Evolutionary conservation across 2,113 vertebrate genomes (phyloP).

Genomic region (Cephalopholis sonnerati): DNA sequence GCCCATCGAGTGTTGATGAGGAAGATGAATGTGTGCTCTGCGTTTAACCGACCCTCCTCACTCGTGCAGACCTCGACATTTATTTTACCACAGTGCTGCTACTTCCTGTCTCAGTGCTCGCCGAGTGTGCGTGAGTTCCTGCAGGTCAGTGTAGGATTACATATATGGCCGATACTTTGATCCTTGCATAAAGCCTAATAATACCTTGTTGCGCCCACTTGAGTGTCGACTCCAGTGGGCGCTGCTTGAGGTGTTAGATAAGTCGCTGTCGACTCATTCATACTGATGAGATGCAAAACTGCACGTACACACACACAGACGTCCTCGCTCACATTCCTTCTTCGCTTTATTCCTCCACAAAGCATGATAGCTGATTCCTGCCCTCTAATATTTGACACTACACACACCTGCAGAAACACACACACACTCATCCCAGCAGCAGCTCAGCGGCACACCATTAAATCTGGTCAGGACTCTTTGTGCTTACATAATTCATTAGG

Average conservation of each 20-base stretch:
- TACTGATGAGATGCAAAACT: background rate
- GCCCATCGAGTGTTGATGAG: too few species aligned
- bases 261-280: background rate
- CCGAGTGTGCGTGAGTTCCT: background rate
- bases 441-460: constrained; percentile 28
- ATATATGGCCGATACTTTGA: background rate
- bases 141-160: background rate
- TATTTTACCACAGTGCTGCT: background rate
- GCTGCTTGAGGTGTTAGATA: background rate
- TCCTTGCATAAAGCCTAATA: background rate
- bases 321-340: background rate
- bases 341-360: background rate
- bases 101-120: background rate
- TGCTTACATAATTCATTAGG: constrained; percentile 71
- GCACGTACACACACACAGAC: background rate
- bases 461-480: constrained; percentile 34
- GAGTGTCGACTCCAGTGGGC: background rate
- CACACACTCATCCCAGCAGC: background rate
- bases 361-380: background rate
- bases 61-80: too few species aligned
- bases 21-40: too few species aligned
- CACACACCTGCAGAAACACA: background rate
- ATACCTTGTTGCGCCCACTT: background rate
- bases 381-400: background rate
- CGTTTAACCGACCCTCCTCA: too few species aligned